Conservation (phyloP, 2,113 vertebrate species). For the Macquaria australasica region DNA sequence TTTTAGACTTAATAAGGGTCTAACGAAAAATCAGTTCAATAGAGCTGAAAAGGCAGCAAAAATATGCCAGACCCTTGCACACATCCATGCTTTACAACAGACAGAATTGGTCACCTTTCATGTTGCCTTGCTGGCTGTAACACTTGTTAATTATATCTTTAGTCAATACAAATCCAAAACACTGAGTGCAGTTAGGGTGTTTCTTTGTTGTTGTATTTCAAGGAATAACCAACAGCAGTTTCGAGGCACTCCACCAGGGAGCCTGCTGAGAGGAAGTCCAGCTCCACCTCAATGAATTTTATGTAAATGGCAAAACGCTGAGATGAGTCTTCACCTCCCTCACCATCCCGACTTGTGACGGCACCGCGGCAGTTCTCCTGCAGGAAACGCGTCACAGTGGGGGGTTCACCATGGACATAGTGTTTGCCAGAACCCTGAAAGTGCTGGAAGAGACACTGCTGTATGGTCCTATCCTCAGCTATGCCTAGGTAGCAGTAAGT, state of each 20-base stretch:
- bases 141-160: constrained; percentile 20
- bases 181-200: constrained; percentile 53
- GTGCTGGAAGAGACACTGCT: constrained; percentile 95
- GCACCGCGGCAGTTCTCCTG: constrained; percentile 90
- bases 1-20: constrained; percentile 6
- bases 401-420: constrained; percentile 88
- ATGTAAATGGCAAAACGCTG: constrained; percentile 89
- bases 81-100: constrained; percentile 51
- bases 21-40: constrained; percentile 15
- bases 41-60: constrained; percentile 43
- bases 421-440: constrained; percentile 94
- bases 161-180: constrained; percentile 33
- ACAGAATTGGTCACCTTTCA: constrained; percentile 30
- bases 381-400: constrained; percentile 91
- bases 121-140: constrained; percentile 28
- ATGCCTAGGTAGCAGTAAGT: constrained; percentile 97
- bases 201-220: constrained; percentile 93
- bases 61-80: constrained; percentile 27
- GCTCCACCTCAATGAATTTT: constrained; percentile 98
- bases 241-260: constrained; percentile 98
- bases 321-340: constrained; percentile 82
- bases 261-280: constrained; percentile 98
- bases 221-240: constrained; percentile 95
- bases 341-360: constrained; percentile 78
- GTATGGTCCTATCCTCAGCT: constrained; percentile 95